These are phyloP conservation scores for Bubo blakistoni DNA, from an alignment of 2,113 vertebrate genomes.

Conservation along the genomic window DNA sequence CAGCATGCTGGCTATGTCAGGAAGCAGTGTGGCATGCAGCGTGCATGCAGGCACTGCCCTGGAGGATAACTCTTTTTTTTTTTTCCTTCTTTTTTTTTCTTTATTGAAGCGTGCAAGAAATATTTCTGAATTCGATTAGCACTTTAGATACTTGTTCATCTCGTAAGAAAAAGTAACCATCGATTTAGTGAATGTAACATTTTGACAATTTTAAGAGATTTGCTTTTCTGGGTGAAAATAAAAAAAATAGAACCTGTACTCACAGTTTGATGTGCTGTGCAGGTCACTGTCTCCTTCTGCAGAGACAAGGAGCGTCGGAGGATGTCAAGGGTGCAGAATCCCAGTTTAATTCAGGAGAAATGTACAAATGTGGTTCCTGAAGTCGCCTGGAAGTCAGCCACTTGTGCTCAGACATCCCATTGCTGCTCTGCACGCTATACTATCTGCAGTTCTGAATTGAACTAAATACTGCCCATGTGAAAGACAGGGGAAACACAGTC, in stretches of 20 bases:
- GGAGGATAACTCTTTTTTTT: constrained; percentile 24
- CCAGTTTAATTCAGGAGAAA: constrained; percentile 21
- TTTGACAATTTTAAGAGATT: not conserved
- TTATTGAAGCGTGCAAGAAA: constrained; percentile 20
- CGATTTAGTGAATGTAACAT: not conserved
- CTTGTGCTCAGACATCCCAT: constrained; percentile 74
- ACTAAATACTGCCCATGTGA: constrained; percentile 78
- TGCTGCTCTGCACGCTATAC: constrained; percentile 75
- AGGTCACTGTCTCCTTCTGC: not conserved
- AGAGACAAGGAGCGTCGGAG: not conserved
- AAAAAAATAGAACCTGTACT: constrained; percentile 55
- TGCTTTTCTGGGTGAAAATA: constrained; percentile 19
- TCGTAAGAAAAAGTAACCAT: not conserved
- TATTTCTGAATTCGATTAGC: not conserved
- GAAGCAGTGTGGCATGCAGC: constrained; percentile 53
- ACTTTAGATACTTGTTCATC: not conserved
- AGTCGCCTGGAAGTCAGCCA: constrained; percentile 64
- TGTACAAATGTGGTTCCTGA: constrained; percentile 36
- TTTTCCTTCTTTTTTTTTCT: not conserved
- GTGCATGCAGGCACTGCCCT: constrained; percentile 53
- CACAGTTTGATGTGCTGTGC: constrained; percentile 56
- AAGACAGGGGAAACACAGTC: constrained; percentile 79
- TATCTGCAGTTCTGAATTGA: constrained; percentile 83
- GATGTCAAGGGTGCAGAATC: constrained; percentile 64
- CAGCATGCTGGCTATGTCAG: constrained; percentile 49